These are phyloP conservation scores for Patella ulyssiponensis DNA, from an alignment of 2,888 invertebrate species.

Conservation along the genomic window DNA sequence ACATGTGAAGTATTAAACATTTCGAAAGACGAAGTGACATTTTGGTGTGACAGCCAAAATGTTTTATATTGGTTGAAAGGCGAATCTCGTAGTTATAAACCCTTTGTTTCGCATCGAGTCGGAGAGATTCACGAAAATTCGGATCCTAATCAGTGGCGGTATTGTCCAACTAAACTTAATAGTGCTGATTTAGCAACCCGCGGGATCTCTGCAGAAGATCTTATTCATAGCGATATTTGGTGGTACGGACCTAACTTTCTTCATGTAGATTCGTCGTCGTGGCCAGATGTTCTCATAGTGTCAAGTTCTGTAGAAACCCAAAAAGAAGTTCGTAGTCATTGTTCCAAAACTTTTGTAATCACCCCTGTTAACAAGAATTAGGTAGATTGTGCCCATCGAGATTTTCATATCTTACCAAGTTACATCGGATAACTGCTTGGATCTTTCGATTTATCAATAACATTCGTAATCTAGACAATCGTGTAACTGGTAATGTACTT, in stretches of 20 bases:
- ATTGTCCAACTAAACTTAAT: conserved; percentile 25
- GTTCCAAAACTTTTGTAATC: background rate
- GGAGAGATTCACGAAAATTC: conserved; percentile 26
- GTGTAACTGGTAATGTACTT: background rate
- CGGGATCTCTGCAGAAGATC: conserved; percentile 13
- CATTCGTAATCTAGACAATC: background rate
- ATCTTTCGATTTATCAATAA: background rate
- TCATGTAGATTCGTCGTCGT: no score
- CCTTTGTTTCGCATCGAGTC: conserved; percentile 27
- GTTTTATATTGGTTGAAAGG: conserved; percentile 27
- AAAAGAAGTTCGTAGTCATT: no score
- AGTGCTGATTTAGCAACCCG: conserved; percentile 28
- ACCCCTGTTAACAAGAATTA: background rate
- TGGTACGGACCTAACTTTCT: conserved; percentile 19
- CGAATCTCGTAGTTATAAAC: conserved; percentile 20
- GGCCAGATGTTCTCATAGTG: no score
- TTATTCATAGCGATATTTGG: conserved; percentile 19
- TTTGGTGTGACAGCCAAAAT: conserved; percentile 31
- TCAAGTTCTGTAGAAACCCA: no score
- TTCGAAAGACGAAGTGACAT: conserved; percentile 6
- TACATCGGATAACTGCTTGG: background rate
- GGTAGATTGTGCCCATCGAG: background rate
- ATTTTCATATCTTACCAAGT: background rate
- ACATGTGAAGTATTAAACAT: conserved; percentile 18
- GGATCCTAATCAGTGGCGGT: conserved; percentile 27